phyloP scores from a whole-genome alignment of 2,888 invertebrate species.

The Microctonus hyperodae region DNA sequence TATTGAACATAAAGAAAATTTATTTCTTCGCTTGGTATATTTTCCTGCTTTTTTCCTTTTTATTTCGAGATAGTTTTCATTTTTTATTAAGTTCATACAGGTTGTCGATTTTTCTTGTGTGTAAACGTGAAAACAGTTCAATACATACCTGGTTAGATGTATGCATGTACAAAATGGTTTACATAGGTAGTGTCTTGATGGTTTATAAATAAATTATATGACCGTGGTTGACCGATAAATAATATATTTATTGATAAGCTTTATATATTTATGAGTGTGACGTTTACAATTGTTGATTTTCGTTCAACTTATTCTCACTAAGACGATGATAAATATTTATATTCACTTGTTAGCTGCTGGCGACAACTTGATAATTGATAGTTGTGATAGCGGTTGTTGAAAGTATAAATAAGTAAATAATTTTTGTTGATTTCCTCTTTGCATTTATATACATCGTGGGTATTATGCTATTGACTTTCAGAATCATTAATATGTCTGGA shows the following conservation, averaged over 20 bases:
- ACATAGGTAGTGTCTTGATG: no score
- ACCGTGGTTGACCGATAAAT: no score
- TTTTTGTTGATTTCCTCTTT: not conserved
- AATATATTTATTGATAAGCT: no score
- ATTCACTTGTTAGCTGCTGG: not conserved
- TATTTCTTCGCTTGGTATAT: slow-evolving; percentile 34
- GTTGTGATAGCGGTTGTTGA: not conserved
- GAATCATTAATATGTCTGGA: slow-evolving; percentile 13
- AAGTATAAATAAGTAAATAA: not conserved
- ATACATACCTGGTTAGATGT: no score
- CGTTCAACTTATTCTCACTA: not conserved
- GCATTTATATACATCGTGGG: not conserved
- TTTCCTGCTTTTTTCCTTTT: slow-evolving; percentile 35
- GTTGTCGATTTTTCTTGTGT: slow-evolving; percentile 40
- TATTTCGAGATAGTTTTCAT: not conserved
- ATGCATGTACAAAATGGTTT: no score
- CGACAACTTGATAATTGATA: not conserved
- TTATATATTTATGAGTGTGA: no score
- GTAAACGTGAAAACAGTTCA: no score
- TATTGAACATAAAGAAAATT: slow-evolving; percentile 27
- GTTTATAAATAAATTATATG: no score
- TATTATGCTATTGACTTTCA: not conserved
- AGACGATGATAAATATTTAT: not conserved
- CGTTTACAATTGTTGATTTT: not conserved
- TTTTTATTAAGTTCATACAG: slow-evolving; percentile 29